A percentile compares a stretch with the other conserved stretches of the same genome.
Conservation (phyloP, 2,113 vertebrate species). For the Saccopteryx leptura region DNA sequence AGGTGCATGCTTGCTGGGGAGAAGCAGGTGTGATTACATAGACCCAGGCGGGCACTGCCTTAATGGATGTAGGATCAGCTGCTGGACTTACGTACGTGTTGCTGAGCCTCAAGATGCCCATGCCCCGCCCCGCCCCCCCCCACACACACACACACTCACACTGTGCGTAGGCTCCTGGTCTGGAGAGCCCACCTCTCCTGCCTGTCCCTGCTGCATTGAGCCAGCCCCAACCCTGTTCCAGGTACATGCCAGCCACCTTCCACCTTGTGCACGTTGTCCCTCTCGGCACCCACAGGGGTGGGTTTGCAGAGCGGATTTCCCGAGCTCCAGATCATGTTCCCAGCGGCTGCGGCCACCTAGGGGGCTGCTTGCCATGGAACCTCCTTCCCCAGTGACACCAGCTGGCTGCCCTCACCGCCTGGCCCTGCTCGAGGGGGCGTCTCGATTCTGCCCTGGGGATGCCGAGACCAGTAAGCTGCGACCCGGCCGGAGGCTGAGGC, state of each 20-base stretch:
- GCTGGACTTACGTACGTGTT: fast-evolving
- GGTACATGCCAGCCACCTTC: fast-evolving
- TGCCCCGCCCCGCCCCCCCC: fast-evolving
- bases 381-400: not conserved
- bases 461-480: fast-evolving
- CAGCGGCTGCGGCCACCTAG: not conserved
- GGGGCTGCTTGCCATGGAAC: fast-evolving
- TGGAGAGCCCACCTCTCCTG: not conserved
- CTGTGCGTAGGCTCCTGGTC: not conserved
- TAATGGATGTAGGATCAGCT: fast-evolving
- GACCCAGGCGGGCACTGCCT: not conserved
- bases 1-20: not conserved
- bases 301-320: not conserved
- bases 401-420: fast-evolving
- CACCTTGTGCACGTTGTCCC: fast-evolving
- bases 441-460: not conserved
- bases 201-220: not conserved
- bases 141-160: not conserved
- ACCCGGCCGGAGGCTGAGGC: not conserved
- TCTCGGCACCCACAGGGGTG: not conserved
- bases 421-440: fast-evolving
- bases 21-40: constrained; percentile 6
- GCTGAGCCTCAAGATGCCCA: fast-evolving
- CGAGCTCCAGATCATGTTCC: not conserved
- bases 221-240: not conserved